Evolutionary conservation across 2,113 vertebrate genomes (phyloP).

Genomic region (Gambusia holbrooki): DNA sequence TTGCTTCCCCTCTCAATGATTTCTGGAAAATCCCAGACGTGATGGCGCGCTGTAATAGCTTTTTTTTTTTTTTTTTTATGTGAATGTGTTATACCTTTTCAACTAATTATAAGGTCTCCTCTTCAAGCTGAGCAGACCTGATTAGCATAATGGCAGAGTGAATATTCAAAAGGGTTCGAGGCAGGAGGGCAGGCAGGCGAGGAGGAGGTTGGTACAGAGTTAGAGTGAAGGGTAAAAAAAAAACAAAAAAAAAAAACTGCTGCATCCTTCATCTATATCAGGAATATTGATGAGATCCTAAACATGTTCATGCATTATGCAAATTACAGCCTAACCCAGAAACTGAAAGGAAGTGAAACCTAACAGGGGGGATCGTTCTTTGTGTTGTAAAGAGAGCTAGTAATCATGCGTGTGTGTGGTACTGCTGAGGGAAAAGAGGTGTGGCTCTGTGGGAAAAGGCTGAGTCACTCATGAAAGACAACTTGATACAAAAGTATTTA

Average conservation of each 20-base stretch:
- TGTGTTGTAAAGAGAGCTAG: conserved; percentile 10
- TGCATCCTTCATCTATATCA: conserved; percentile 36
- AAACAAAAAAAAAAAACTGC: conserved; percentile 7
- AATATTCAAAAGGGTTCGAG: conserved; percentile 47
- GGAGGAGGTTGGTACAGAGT: conserved; percentile 1
- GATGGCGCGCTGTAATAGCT: background rate
- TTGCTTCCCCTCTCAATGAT: background rate
- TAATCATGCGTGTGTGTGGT: conserved; percentile 1
- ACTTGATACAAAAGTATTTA: background rate
- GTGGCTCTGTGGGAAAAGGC: background rate
- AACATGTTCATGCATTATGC: conserved; percentile 34
- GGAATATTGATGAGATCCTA: conserved; percentile 38
- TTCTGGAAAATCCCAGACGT: background rate
- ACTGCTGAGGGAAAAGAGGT: background rate
- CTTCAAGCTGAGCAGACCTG: conserved; percentile 34
- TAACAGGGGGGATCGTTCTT: background rate
- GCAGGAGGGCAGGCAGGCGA: conserved; percentile 11
- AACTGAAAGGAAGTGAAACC: background rate
- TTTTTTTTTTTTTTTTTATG: background rate
- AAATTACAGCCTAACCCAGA: conserved; percentile 19
- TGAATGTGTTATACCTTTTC: conserved; percentile 25
- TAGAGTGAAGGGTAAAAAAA: background rate
- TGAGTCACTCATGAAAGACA: background rate
- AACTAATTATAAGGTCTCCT: conserved; percentile 36
- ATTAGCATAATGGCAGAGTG: conserved; percentile 53